Evolutionary conservation across 2,113 vertebrate genomes (phyloP).

Genomic region (Aphyosemion australe): DNA sequence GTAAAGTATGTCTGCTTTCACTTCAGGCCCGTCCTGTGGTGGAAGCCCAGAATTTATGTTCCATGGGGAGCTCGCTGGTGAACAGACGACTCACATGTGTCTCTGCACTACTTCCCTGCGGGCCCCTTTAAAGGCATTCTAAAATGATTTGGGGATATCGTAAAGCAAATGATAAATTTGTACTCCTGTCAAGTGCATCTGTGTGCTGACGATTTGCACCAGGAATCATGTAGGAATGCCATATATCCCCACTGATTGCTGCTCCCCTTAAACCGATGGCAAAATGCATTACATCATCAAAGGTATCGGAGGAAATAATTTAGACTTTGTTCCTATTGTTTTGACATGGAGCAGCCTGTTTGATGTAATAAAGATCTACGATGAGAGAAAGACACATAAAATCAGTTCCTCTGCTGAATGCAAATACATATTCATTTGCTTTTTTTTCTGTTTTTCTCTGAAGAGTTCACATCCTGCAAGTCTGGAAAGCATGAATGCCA

Average conservation of each 20-base stretch:
- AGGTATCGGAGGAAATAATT: constrained; percentile 73
- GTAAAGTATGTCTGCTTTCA: constrained; percentile 66
- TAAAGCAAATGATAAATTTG: constrained; percentile 82
- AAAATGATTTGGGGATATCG: constrained; percentile 77
- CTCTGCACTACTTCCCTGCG: constrained; percentile 45
- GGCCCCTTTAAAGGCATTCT: constrained; percentile 72
- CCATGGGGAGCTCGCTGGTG: constrained; percentile 41
- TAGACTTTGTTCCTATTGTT: constrained; percentile 69
- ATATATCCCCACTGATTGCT: constrained; percentile 76
- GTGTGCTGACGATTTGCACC: constrained; percentile 62
- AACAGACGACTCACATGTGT: constrained; percentile 78
- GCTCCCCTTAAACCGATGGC: constrained; percentile 57
- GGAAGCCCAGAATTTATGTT: constrained; percentile 72
- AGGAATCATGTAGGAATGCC: constrained; percentile 73
- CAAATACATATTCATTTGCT: constrained; percentile 67
- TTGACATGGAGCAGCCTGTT: constrained; percentile 69
- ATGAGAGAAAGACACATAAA: constrained; percentile 71
- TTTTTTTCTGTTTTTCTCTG: constrained; percentile 3
- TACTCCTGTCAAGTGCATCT: constrained; percentile 72
- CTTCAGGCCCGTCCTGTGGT: constrained; percentile 43
- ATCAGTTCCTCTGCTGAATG: constrained; percentile 63
- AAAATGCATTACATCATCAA: constrained; percentile 76
- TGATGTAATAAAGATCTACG: constrained; percentile 77
- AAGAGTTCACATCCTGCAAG: constrained; percentile 48
- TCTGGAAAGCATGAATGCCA: constrained; percentile 26